Percentiles rank a stretch among this genome's conserved stretches.
Evolutionary conservation across 1,140 invertebrate species (phyloP).

Genomic region (Pinna nobilis): DNA sequence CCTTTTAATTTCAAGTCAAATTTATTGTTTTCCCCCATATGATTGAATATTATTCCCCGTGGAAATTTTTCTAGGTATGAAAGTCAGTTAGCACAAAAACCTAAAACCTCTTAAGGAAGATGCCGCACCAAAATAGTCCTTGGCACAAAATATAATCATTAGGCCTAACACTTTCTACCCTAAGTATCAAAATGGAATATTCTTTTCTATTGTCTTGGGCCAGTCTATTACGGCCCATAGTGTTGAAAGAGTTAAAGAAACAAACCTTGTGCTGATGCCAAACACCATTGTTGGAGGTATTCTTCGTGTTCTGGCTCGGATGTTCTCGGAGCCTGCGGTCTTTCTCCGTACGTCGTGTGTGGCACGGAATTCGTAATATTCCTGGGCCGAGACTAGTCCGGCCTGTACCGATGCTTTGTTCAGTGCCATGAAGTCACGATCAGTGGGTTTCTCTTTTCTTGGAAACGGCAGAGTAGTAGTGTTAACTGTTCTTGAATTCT

Average conservation of each 20-base stretch:
- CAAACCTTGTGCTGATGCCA: conserved; percentile 69
- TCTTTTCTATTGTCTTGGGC: too few species aligned
- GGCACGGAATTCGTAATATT: conserved; percentile 66
- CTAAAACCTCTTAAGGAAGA: too few species aligned
- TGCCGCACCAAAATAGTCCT: too few species aligned
- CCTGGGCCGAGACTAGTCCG: conserved; percentile 66
- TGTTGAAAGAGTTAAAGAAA: neutral
- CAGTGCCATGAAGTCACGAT: conserved; percentile 69
- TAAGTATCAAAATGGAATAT: too few species aligned
- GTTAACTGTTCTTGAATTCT: conserved; percentile 36
- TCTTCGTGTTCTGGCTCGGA: conserved; percentile 51
- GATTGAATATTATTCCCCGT: too few species aligned
- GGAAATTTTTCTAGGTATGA: too few species aligned
- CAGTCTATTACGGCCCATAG: too few species aligned
- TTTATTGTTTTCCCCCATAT: too few species aligned
- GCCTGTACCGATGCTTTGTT: conserved; percentile 66
- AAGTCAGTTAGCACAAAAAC: too few species aligned
- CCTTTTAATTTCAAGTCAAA: too few species aligned
- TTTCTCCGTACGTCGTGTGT: conserved; percentile 68
- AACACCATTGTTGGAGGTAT: conserved; percentile 68
- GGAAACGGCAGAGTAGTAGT: conserved; percentile 53
- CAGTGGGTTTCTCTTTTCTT: conserved; percentile 52
- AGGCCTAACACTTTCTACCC: too few species aligned
- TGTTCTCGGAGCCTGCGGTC: conserved; percentile 52
- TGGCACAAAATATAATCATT: too few species aligned